Conservation (phyloP, 2,888 invertebrate species). For the Cantharis rustica region DNA sequence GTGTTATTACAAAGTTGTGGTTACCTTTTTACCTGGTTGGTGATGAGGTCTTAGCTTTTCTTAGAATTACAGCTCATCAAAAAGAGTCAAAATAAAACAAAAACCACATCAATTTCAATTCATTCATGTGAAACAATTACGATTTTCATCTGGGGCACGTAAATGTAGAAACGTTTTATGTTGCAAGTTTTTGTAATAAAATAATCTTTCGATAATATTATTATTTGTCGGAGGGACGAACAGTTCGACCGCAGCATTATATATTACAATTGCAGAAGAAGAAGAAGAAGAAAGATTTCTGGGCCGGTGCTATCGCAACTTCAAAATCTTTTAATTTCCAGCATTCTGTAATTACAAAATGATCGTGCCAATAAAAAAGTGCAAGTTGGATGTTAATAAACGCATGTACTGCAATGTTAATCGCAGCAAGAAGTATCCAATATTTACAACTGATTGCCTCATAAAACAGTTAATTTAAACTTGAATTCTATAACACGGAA, state of each 20-base stretch:
- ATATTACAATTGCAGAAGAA: neutral
- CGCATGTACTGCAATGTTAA: neutral
- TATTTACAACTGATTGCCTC: slow-evolving; percentile 9
- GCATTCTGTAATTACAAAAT: neutral
- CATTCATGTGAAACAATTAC: slow-evolving; percentile 15
- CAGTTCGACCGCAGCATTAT: neutral
- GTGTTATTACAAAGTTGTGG: slow-evolving; percentile 35
- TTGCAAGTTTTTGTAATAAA: neutral
- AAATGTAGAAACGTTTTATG: neutral
- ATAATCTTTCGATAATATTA: neutral
- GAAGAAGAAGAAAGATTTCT: neutral
- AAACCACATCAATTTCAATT: slow-evolving; percentile 12
- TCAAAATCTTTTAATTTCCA: neutral
- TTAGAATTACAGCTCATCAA: slow-evolving; percentile 30
- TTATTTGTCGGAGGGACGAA: neutral
- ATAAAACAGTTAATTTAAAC: slow-evolving; percentile 22
- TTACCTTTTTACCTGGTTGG: slow-evolving; percentile 31
- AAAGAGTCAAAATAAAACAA: slow-evolving; percentile 9
- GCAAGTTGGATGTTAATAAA: neutral
- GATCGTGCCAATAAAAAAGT: neutral
- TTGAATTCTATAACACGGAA: slow-evolving; percentile 8
- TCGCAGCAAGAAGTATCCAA: neutral
- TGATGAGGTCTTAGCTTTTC: slow-evolving; percentile 32
- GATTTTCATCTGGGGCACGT: neutral
- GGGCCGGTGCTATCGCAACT: neutral